Base-by-base conservation (phyloP, 2,797 vertebrate genomes). In the Mycteria americana region DNA sequence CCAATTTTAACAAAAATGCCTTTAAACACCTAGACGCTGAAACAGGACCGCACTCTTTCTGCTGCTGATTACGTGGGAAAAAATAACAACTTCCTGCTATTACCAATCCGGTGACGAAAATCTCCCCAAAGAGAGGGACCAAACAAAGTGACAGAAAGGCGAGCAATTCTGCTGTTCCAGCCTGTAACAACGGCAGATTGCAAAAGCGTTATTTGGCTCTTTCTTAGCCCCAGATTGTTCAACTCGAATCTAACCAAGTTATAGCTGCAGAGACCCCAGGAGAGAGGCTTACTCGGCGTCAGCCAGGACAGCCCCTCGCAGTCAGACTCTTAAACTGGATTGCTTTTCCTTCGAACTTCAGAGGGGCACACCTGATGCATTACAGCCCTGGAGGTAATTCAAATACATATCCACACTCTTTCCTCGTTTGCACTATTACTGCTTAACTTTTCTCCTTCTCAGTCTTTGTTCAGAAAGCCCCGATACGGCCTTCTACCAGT, bases 81-180 rank as follows among this genome's bases (percentile, higher is more conserved):
- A 94, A 91, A 85, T 54, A 92, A 96, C 79, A 90, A 64, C 85
- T 89, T 92, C 93, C 77, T 94, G 74, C 72, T 87, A 85, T 74
- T 64, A 89, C 81, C 70, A 89, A 65, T 11, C 74, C 8, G 0
- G 59, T 23, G 67, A 93, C 90, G 93, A 89, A 92, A 88, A 48
- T 18, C 63, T 43, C 63, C 35, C 81, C 33, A 33, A 85, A 86
- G 69, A 91, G 57, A 51, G n/a, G 65, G 35, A 43, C 50, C 3
- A 25, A 76, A 69, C 46, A 37, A 84, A 93, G 59, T 15, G 67
- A 77, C 85, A 83, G 87, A 45, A 70, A 93, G 28, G 50, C 1
- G 0, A 94, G 35, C 46, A 69, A 39, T 59, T 88, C 84, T 86
- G 69, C 83, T 48, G 22, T 23, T 83, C 35, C 77, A 73, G 70